Conservation (phyloP, 2,797 vertebrate genomes). For the Cyprinodon diabolis region DNA sequence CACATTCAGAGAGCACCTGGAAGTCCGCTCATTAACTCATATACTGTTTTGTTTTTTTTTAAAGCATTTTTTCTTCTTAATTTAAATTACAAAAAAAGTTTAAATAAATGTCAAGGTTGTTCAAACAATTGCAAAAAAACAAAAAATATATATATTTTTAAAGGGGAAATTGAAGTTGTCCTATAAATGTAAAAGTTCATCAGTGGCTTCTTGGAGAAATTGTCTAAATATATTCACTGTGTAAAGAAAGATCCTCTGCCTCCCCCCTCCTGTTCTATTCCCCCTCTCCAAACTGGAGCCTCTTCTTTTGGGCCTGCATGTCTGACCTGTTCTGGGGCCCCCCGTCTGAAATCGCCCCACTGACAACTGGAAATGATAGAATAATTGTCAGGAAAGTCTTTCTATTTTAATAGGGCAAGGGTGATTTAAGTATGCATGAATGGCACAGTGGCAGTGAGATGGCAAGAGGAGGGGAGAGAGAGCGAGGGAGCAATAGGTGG, state of each 20-base stretch:
- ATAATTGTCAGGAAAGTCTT: slow-evolving; percentile 98
- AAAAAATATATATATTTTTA: slow-evolving; percentile 18
- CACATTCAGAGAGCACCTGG: slow-evolving; percentile 40
- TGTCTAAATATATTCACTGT: slow-evolving; percentile 86
- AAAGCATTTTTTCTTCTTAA: neutral
- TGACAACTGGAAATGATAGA: slow-evolving; percentile 99
- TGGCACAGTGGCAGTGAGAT: slow-evolving; percentile 81
- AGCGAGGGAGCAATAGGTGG: slow-evolving; percentile 54
- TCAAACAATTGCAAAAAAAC: slow-evolving; percentile 69
- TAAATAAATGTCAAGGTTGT: slow-evolving; percentile 70
- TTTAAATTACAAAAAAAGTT: neutral
- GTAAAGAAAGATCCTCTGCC: slow-evolving; percentile 78
- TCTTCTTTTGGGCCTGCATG: slow-evolving; percentile 73
- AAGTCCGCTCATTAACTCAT: slow-evolving; percentile 28
- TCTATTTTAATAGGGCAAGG: slow-evolving; percentile 91
- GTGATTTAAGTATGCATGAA: slow-evolving; percentile 99
- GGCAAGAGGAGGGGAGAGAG: slow-evolving; percentile 65
- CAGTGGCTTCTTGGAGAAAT: slow-evolving; percentile 67
- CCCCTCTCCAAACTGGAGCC: slow-evolving; percentile 57
- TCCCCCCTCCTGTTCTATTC: slow-evolving; percentile 46
- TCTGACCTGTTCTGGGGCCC: slow-evolving; percentile 87
- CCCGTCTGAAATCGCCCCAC: slow-evolving; percentile 94
- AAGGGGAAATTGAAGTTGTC: slow-evolving; percentile 77
- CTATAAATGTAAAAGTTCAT: slow-evolving; percentile 85
- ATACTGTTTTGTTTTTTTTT: slow-evolving; percentile 1